Conservation (phyloP, 2,888 invertebrate genomes). For the Chrysolina americana region DNA sequence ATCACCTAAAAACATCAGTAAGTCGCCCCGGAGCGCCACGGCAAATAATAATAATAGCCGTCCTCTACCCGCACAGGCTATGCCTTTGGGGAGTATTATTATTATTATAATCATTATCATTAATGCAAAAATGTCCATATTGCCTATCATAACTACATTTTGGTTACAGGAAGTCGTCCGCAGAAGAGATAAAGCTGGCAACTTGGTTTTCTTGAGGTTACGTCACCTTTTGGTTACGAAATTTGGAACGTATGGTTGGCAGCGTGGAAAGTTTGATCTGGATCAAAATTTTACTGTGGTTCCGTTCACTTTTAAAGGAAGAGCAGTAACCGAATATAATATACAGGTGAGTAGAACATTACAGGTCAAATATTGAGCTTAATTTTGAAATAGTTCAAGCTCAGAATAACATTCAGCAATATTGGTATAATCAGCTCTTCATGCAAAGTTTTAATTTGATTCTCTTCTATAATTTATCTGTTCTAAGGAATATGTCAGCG, state of each 20-base stretch:
- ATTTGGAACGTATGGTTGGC: slow-evolving; percentile 88
- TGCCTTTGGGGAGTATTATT: too few relatives aligned
- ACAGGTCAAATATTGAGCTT: too few relatives aligned
- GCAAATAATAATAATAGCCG: too few relatives aligned
- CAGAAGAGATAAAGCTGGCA: slow-evolving; percentile 74
- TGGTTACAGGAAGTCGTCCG: slow-evolving; percentile 71
- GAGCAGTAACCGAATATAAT: slow-evolving; percentile 80
- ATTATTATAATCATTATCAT: too few relatives aligned
- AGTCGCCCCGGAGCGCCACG: too few relatives aligned
- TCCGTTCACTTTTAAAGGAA: slow-evolving; percentile 77
- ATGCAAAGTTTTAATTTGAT: background rate
- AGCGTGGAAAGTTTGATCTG: slow-evolving; percentile 73
- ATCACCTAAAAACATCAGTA: too few relatives aligned
- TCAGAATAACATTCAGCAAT: too few relatives aligned
- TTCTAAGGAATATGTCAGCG: slow-evolving; percentile 81
- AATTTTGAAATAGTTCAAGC: too few relatives aligned
- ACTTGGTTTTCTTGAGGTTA: slow-evolving; percentile 77
- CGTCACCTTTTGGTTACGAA: slow-evolving; percentile 78
- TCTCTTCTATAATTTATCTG: background rate
- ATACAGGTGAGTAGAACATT: slow-evolving; percentile 73
- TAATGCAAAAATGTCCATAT: too few relatives aligned
- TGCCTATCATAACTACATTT: background rate
- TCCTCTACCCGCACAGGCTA: too few relatives aligned
- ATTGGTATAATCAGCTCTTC: background rate
- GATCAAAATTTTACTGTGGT: slow-evolving; percentile 81